Base-by-base conservation (phyloP, 2,797 vertebrate species). In the Ceryle rudis region DNA sequence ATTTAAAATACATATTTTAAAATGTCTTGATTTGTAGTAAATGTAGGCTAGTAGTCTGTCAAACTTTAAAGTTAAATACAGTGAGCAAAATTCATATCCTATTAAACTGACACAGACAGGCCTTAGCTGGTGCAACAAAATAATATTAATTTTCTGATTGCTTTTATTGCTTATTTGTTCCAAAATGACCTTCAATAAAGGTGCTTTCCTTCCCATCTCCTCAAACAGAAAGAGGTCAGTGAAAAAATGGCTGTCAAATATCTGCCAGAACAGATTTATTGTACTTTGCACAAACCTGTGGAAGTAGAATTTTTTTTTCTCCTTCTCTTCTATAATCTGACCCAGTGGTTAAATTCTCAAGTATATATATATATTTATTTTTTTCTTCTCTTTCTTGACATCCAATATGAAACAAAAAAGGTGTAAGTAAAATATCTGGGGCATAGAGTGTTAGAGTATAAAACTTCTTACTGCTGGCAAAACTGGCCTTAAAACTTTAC, bases 191-290 rank as follows among this genome's bases (percentile, higher is more conserved):
- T 97, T 96, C 62, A 67, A 51, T 90, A 80, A 93, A 35, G 82
- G 25, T 51, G 54, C 31, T 97, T 96, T 96, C 78, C 89, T 96
- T 96, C 71, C 46, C 57, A 55, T 81, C 81, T 95, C 47, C 70
- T 61, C 73, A 93, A 86, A 89, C 47, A 94, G 86, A 96, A 81
- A 85, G 94, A 97, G 93, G 94, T 95, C 91, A 95, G 74, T 82
- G 86, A 94, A 96, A 96, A 93, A 87, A 81, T 47, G 67, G 65
- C 81, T 97, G 96, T 97, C 97, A 95, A 93, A 89, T 92, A 94
- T 73, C 87, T 96, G 96, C 97, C 96, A 97, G 89, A 91, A 90
- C 71, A 95, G 95, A 97, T 98, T 95, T 95, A 97, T 93, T 74
- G 86, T 80, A 65, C n/a, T 86, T 86, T 16, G 81, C 79, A 96